Evolutionary conservation across 2,113 vertebrate species (phyloP), one percentile per base, ranked within the genome.

Genomic region (Nibea coibor): DNA sequence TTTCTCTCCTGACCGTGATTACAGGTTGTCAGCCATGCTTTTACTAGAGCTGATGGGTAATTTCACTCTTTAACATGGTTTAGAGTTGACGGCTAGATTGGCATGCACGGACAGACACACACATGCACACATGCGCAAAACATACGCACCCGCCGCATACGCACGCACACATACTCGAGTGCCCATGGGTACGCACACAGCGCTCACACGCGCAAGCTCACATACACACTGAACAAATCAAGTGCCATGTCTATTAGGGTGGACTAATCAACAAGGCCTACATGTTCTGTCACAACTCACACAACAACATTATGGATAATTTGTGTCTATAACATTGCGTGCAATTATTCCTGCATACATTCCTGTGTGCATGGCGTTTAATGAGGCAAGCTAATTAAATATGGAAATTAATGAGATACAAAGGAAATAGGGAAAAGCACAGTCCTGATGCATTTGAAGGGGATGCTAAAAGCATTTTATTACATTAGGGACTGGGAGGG

Each of bases 341-440:
- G 82, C 83, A 92, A 93, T 94, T 91, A 92, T 89, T 91, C 78
- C 91, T 73, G 82, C 89, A 85, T 90, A 92, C 90, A 86, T 91
- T 92, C 88, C 89, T 91, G 86, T 78, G 89, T 83, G 89, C 86
- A 88, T 81, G 88, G 82, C 58, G 72, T 91, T 92, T 93, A 93
- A 95, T 94, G 92, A 94, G 91, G 88, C 80, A 6, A 83, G 89
- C 91, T 94, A 93, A 95, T 95, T 93, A 94, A 94, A 91, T 94
- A 93, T 94, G 93, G 92, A 94, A 94, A 94, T 94, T 78, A 92
- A 92, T 86, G 88, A 83, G 73, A 93, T 93, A 89, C 89, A 93
- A 89, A 86, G 88, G 82, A 93, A 95, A 93, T 83, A 63, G 87
- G 86, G 81, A 84, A 89, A 90, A 87, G 85, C 84, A 51, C 72